A percentile compares a stretch with the other conserved stretches of the same genome.
phyloP scores from a whole-genome alignment of 2,113 vertebrate genomes.

The Semnopithecus entellus region DNA sequence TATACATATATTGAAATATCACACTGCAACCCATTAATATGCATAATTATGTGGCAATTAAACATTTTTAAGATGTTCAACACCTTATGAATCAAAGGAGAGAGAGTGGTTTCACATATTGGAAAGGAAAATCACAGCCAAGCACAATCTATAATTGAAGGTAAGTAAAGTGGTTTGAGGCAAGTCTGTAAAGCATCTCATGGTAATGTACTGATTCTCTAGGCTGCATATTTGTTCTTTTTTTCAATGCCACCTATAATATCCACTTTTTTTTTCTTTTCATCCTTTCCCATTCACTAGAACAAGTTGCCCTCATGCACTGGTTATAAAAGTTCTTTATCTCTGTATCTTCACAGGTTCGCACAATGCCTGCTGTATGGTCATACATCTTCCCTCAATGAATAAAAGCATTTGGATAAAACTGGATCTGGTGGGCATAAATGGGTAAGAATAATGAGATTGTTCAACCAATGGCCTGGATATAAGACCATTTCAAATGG shows the following conservation, averaged over 20 bases:
- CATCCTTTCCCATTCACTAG: background rate
- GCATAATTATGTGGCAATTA: background rate
- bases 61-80: background rate
- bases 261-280: background rate
- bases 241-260: background rate
- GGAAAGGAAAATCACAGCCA: background rate
- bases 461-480: background rate
- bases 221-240: background rate
- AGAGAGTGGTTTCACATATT: background rate
- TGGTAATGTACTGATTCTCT: background rate
- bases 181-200: background rate
- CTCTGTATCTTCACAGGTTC: background rate
- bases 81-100: background rate
- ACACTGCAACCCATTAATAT: background rate
- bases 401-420: background rate
- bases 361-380: background rate
- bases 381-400: background rate
- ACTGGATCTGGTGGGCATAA: background rate
- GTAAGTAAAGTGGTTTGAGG: background rate
- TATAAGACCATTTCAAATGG: background rate
- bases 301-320: background rate
- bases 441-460: background rate
- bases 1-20: background rate
- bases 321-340: background rate
- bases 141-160: background rate